phyloP scores from a whole-genome alignment of 2,888 invertebrate genomes.

The Cecidostiba fungosa region DNA sequence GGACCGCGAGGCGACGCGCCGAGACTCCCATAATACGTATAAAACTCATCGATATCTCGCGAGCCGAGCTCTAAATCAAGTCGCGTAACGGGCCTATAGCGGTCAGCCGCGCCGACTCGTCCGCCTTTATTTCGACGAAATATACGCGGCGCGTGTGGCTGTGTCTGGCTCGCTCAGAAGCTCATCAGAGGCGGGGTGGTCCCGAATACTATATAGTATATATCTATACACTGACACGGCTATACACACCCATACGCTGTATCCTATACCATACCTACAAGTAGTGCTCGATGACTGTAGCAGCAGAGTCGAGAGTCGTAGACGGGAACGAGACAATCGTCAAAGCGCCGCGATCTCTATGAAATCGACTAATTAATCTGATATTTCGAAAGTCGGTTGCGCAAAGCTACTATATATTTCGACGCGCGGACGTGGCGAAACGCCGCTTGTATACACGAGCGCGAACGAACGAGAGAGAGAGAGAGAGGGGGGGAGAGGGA shows the following conservation, averaged over 20 bases:
- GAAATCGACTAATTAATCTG: conserved; percentile 75
- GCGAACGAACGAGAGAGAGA: too few species aligned
- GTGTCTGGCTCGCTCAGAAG: not conserved
- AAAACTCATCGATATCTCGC: conserved; percentile 49
- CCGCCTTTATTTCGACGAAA: conserved; percentile 50
- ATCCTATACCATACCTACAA: too few species aligned
- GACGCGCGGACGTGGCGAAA: conserved; percentile 1
- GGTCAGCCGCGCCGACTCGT: not conserved
- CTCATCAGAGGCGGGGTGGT: conserved; percentile 41
- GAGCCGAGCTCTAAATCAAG: conserved; percentile 56
- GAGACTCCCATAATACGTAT: conserved; percentile 26
- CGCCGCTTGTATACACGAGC: not conserved
- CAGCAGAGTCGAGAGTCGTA: not conserved
- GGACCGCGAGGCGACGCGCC: conserved; percentile 3
- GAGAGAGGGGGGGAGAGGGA: too few species aligned
- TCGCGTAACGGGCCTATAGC: conserved; percentile 29
- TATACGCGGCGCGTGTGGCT: not conserved
- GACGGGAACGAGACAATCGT: conserved; percentile 62
- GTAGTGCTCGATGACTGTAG: not conserved
- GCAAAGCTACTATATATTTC: not conserved
- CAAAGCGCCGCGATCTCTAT: conserved; percentile 60
- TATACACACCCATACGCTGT: too few species aligned
- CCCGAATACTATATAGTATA: conserved; percentile 8
- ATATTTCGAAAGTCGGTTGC: conserved; percentile 69
- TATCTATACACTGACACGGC: too few species aligned